These are phyloP conservation scores for Poeciliopsis paucimaculata DNA, from an alignment of 2,797 vertebrate genomes.

Conservation along the genomic window DNA sequence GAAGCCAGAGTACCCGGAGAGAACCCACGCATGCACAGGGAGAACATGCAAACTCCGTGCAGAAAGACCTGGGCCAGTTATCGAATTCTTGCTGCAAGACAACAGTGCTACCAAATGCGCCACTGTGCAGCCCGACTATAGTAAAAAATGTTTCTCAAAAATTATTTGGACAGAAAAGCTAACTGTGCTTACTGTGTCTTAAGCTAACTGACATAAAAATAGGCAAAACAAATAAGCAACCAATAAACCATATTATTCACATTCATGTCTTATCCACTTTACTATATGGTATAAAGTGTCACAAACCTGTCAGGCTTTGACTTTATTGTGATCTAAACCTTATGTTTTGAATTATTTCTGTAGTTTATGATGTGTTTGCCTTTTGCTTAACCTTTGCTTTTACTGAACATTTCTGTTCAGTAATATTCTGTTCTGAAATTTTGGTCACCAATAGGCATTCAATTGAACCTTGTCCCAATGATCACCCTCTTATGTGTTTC, in stretches of 20 bases:
- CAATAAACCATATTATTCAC: too few species aligned
- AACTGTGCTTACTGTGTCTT: neutral
- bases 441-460: neutral
- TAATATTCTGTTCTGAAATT: neutral
- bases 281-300: neutral
- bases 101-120: too few species aligned
- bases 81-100: too few species aligned
- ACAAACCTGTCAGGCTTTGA: neutral
- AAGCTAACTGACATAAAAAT: too few species aligned
- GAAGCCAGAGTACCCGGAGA: too few species aligned
- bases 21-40: too few species aligned
- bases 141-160: neutral
- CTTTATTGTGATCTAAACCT: neutral
- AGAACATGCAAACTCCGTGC: too few species aligned
- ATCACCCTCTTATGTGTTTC: neutral
- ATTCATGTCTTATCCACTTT: too few species aligned
- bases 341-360: neutral
- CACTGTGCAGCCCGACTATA: too few species aligned
- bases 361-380: neutral
- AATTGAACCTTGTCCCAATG: neutral
- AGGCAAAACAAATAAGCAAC: too few species aligned
- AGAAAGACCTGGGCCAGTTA: too few species aligned
- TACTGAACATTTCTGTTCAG: neutral
- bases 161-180: neutral
- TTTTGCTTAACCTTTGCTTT: neutral